Percentiles rank a stretch among this genome's conserved stretches.
Conservation (phyloP, 2,113 vertebrate species). For the Syrmaticus mikado region DNA sequence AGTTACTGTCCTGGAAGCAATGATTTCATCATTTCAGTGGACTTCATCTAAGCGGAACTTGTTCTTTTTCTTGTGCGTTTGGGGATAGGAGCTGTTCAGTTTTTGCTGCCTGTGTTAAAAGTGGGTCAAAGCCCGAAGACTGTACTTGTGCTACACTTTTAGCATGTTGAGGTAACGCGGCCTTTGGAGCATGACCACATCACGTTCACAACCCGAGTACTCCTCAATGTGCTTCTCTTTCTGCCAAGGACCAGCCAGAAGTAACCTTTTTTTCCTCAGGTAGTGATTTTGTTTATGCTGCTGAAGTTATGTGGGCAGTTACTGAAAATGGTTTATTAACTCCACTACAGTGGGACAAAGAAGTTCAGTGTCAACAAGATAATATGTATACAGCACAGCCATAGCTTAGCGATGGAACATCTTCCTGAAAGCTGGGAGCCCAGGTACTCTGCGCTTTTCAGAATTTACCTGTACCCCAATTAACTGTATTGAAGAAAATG, state of each 20-base stretch:
- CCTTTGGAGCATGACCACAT: background rate
- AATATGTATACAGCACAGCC: background rate
- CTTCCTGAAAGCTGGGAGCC: background rate
- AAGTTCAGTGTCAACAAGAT: background rate
- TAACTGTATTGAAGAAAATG: background rate
- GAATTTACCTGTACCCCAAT: background rate
- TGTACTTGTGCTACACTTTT: background rate
- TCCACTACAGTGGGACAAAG: background rate
- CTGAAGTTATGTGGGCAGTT: background rate
- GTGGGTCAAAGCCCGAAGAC: background rate
- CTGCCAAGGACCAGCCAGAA: background rate
- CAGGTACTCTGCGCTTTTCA: background rate
- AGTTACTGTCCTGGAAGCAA: background rate
- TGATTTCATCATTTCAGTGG: background rate
- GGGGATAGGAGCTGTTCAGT: background rate
- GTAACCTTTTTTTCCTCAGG: background rate
- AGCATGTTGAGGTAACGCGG: fast-evolving
- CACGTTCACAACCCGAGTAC: background rate
- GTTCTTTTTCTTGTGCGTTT: background rate
- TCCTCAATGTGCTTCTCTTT: background rate
- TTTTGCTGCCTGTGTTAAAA: background rate
- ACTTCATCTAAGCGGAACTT: background rate
- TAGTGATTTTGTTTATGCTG: background rate
- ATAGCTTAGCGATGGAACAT: background rate
- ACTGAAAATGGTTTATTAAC: background rate